Percentiles rank a stretch among this genome's conserved stretches.
Conservation (phyloP, 1,140 invertebrate species). For the Cydia fagiglandana region DNA sequence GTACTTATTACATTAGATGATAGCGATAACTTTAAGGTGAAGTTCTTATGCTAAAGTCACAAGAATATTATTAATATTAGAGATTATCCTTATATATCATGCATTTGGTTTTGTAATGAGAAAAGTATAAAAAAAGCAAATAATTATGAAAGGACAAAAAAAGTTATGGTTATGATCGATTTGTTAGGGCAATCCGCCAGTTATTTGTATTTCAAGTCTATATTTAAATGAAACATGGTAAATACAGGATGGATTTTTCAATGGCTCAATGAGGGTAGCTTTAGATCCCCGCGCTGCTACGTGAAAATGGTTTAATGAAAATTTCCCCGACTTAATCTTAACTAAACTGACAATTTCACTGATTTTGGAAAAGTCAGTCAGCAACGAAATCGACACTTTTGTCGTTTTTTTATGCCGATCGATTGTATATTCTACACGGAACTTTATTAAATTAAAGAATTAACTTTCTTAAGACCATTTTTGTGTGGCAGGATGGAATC, state of each 20-base stretch:
- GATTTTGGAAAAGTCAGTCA: too few relatives aligned
- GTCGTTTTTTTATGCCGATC: too few relatives aligned
- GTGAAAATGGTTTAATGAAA: too few relatives aligned
- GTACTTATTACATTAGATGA: slow-evolving; percentile 31
- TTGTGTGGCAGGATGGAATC: too few relatives aligned
- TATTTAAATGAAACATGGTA: neutral
- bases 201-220: neutral
- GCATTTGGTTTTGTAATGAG: neutral
- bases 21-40: slow-evolving; percentile 28
- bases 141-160: slow-evolving; percentile 44
- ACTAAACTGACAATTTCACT: too few relatives aligned
- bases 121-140: slow-evolving; percentile 39
- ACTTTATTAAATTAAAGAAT: too few relatives aligned
- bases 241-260: neutral
- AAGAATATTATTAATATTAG: slow-evolving; percentile 33
- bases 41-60: slow-evolving; percentile 33
- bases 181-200: slow-evolving; percentile 34
- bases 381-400: too few relatives aligned
- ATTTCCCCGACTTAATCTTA: too few relatives aligned
- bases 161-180: slow-evolving; percentile 39
- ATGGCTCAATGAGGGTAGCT: too few relatives aligned
- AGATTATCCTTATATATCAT: slow-evolving; percentile 10
- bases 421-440: too few relatives aligned
- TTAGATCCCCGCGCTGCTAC: too few relatives aligned
- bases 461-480: too few relatives aligned